Evolutionary conservation across 1,140 invertebrate genomes (phyloP).

Genomic region (Bacillus rossius): DNA sequence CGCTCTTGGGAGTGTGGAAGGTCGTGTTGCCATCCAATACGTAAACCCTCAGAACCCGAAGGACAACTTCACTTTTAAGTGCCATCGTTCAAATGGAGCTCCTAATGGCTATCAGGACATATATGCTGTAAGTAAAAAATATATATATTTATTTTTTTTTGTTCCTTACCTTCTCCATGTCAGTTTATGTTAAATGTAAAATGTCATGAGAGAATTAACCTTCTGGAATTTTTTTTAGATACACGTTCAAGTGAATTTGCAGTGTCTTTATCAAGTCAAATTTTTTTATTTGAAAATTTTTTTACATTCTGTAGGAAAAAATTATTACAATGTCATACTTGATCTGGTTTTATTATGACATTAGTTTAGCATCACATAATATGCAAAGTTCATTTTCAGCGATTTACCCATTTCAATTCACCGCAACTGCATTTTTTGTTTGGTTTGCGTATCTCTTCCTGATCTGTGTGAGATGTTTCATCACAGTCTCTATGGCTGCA

Average conservation of each 20-base stretch:
- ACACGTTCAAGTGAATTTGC: not conserved
- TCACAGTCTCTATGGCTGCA: no score
- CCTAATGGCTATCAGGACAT: slow-evolving; percentile 78
- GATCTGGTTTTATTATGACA: no score
- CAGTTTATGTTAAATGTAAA: not conserved
- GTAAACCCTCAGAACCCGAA: slow-evolving; percentile 90
- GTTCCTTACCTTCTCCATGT: no score
- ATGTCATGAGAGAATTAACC: not conserved
- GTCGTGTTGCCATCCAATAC: slow-evolving; percentile 95
- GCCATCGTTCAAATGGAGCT: slow-evolving; percentile 89
- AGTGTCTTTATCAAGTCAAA: not conserved
- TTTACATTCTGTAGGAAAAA: no score
- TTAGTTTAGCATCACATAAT: no score
- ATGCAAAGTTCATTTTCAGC: not conserved
- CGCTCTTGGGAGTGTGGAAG: slow-evolving; percentile 93
- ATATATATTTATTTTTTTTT: not conserved
- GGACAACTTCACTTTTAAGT: slow-evolving; percentile 99
- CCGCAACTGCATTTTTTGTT: no score
- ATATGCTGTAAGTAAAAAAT: slow-evolving; percentile 54
- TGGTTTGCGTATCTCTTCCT: no score
- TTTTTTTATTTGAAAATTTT: not conserved
- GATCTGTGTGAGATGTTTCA: no score
- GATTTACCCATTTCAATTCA: no score
- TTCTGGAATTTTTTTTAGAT: not conserved
- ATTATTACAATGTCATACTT: not conserved